Evolutionary conservation across 1,140 invertebrate genomes (phyloP), one percentile per base, ranked within the genome.

Genomic region (Platyscapa corneri): DNA sequence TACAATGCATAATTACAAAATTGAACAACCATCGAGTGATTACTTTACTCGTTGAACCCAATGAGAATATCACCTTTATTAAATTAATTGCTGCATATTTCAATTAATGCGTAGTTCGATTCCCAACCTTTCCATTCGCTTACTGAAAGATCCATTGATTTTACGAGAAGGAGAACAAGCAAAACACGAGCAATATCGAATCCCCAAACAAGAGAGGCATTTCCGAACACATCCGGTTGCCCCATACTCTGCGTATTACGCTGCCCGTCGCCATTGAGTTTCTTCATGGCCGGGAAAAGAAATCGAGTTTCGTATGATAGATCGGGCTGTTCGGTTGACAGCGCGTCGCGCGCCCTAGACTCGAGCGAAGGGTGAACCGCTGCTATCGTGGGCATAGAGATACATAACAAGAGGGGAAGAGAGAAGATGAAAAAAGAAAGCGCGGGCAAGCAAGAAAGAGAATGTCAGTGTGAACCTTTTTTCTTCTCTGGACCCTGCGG

Each of bases 301-400:
- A 92, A 92, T 92, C 91, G 91, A 91, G 90, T 90, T 90, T 86
- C 85, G 87, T 92, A 92, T 93, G 92, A 93, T 93, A 93, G 92
- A 93, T 93, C 89, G 92, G 88, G 89, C 88, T 75, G 88, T 88
- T 88, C 88, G 85, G 87, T 91, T 91, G 91, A 89, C 87, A 89
- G 86, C 82, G 86, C 89, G 89, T 90, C 89, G 78, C 39, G 46
- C 46, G 37, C 49, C 8, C 34, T 79, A 79, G 27, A 79, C 53
- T 34, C 20, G 32, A 20, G 46, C 37, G 72, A 78, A 84, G 83
- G 83, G 83, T 84, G 64, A 72, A 75, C 70, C 34, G 67, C 64
- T 12, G 3, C 78, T 10, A 27, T n/a, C 23, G 53, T 20, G 37
- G 30, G 0, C 23, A 37, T 42, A 37, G 34, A 34, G 34, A 56